Conservation (phyloP, 53 echinoderm and acorn worm species). For the Paracentrotus lividus region DNA sequence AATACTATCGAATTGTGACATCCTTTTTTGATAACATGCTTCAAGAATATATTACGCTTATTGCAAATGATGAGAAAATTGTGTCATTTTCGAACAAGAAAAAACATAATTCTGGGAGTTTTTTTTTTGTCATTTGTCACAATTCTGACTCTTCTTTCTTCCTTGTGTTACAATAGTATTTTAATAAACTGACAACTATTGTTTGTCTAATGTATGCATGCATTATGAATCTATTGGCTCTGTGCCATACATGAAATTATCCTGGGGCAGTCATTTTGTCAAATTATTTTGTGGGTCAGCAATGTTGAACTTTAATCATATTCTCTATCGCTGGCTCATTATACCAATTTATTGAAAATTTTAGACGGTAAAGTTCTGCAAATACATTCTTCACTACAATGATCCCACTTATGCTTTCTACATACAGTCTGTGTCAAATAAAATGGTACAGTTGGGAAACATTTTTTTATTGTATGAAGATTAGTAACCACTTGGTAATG, state of each 20-base stretch:
- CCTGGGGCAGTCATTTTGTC: not conserved
- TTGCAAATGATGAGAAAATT: constrained; percentile 17
- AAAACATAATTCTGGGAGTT: not conserved
- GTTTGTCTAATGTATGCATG: constrained; percentile 20
- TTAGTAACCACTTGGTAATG: too few species aligned
- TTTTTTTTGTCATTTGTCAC: constrained; percentile 6
- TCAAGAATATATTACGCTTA: not conserved
- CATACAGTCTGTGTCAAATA: too few species aligned
- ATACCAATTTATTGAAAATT: not conserved
- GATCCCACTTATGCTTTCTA: not conserved
- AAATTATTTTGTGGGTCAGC: constrained; percentile 32
- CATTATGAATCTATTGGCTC: not conserved
- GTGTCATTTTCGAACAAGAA: not conserved
- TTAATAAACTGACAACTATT: constrained; percentile 4
- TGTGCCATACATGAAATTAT: not conserved
- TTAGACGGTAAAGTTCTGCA: not conserved
- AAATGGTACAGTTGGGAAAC: too few species aligned
- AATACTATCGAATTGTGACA: too few species aligned
- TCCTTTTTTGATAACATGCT: too few species aligned
- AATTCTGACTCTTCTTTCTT: not conserved
- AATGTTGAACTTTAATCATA: not conserved
- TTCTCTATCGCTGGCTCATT: not conserved
- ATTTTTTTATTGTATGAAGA: too few species aligned
- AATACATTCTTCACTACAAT: not conserved
- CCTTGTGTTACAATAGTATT: not conserved